Evolutionary conservation across 2,797 vertebrate species (phyloP), one percentile per base, ranked within the genome.

Genomic region (Mormyrops attenuatus): DNA sequence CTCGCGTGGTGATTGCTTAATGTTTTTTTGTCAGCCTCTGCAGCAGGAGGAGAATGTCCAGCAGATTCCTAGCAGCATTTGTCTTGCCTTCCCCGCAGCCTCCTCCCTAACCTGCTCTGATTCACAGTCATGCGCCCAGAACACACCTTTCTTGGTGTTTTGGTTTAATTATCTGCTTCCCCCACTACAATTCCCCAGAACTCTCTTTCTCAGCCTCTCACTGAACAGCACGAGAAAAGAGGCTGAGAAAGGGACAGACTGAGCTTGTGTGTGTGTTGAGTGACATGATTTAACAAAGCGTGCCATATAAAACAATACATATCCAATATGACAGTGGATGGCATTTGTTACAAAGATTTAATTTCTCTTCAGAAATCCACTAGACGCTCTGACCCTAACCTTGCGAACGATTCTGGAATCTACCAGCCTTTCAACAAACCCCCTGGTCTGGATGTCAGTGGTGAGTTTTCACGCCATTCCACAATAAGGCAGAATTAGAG

Each of bases 381-480:
- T 60, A 97, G 97, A 38, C 97, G 92, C 88, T 96, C 97, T 0
- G 98, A 99, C 69, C 93, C 96, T 5, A 96, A 95, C 47, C 66
- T 69, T 34, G 57, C 93, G 53, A 52, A 93, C 2, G 96, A 96
- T 57, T 94, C 97, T 88, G 97, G 97, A 52, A 96, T 99, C 95
- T 99, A 99, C 90, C 97, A 98, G 92, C 96, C 97, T 94, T 97
- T 98, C 15, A 95, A 91, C 90, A 97, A 97, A 94, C 96, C 96
- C 85, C 89, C 93, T 69, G 95, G 90, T n/a, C 90, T 95, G 87
- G 93, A 95, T 0, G 92, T 93, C 82, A 93, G 30, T 49, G 95
- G 96, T 96, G 30, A 93, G 91, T 87, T 55, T n/a, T 52, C 26
- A 63, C 34, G 7, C 9, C 55, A 66, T 82, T 53, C 87, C 22